Conservation (phyloP, 2,113 vertebrate genomes). For the Oreochromis niloticus region DNA sequence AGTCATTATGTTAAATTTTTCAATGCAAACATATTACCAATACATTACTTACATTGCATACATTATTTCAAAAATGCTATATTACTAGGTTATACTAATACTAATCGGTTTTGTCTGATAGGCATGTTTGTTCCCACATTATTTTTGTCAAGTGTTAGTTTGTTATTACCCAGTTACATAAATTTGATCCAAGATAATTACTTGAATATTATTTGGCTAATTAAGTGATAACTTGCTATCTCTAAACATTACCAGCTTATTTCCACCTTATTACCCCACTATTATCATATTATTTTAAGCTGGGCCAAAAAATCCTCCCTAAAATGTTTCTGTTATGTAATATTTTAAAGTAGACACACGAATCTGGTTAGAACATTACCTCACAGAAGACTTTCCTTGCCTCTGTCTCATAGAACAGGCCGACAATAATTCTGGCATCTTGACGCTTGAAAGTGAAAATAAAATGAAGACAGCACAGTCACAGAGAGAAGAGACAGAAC, state of each 20-base stretch:
- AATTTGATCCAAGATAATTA: neutral
- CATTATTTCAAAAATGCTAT: neutral
- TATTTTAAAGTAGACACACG: neutral
- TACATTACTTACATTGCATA: neutral
- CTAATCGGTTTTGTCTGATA: neutral
- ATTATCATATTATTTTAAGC: neutral
- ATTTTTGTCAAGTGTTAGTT: neutral
- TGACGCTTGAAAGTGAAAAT: conserved; percentile 74
- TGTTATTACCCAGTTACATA: neutral
- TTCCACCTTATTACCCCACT: neutral
- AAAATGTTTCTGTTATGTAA: neutral
- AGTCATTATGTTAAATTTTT: neutral
- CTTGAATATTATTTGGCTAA: neutral
- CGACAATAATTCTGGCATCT: conserved; percentile 93
- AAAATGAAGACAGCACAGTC: neutral
- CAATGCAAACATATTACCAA: neutral
- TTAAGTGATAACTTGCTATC: neutral
- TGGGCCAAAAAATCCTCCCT: neutral
- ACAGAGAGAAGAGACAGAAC: neutral
- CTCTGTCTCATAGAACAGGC: conserved; percentile 95
- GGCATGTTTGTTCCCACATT: neutral
- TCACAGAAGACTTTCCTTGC: conserved; percentile 95
- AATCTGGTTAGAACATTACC: conserved; percentile 56
- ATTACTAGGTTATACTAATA: neutral
- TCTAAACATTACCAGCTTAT: neutral